A percentile compares a stretch with the other conserved stretches of the same genome.
phyloP scores from a whole-genome alignment of 2,888 invertebrate genomes.

The Epinotia demarniana region DNA sequence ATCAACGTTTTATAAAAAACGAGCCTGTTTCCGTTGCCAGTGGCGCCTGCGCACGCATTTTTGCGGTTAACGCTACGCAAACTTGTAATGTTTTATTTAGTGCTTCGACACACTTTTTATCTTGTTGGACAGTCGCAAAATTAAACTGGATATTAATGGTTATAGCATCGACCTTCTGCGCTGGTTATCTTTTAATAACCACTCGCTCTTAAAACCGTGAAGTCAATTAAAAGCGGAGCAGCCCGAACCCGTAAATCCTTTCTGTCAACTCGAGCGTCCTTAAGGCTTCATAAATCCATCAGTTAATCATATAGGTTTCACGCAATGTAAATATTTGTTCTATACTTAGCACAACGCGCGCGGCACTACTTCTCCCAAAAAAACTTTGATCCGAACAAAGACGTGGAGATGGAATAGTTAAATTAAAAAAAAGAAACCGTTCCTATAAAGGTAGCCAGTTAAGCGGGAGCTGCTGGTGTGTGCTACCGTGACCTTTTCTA shows the following conservation, averaged over 20 bases:
- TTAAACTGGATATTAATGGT: constrained; percentile 51
- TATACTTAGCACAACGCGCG: constrained; percentile 52
- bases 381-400: constrained; percentile 67
- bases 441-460: constrained; percentile 60
- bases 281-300: constrained; percentile 69
- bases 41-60: constrained; percentile 64
- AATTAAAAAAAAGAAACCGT: constrained; percentile 70
- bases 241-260: constrained; percentile 69
- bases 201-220: constrained; percentile 8
- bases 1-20: constrained; percentile 71
- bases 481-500: constrained; percentile 59
- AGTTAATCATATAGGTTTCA: constrained; percentile 57
- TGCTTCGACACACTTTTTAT: constrained; percentile 77
- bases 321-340: constrained; percentile 71
- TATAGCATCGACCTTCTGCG: constrained; percentile 41
- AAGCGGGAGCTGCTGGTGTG: constrained; percentile 55
- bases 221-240: constrained; percentile 59
- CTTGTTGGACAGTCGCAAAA: constrained; percentile 52
- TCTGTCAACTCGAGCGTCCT: constrained; percentile 60
- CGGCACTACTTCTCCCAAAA: constrained; percentile 53
- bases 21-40: constrained; percentile 68
- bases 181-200: constrained; percentile 35
- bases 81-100: constrained; percentile 67
- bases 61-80: constrained; percentile 74
- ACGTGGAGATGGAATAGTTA: constrained; percentile 68